Base-by-base conservation (phyloP, 2,113 vertebrate genomes). In the Butorides virescens region DNA sequence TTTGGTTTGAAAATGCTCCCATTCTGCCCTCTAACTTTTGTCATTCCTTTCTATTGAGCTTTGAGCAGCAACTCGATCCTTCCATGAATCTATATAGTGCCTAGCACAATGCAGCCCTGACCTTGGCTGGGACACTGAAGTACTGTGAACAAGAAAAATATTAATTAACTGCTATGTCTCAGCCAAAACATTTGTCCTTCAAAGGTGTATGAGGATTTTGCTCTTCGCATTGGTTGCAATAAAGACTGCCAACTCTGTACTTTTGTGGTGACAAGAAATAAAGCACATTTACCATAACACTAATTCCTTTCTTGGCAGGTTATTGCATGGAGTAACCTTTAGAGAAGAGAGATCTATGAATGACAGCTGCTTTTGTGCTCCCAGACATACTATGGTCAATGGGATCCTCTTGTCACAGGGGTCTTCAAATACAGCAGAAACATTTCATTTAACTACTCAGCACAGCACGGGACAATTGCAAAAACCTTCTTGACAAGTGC, bases 121-220 rank as follows among this genome's bases (percentile, higher is more conserved):
- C 95, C 95, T 97, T 94, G 79, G 11, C 0, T 82, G 76, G 79
- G 88, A 91, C 88, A 92, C 73, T 87, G 88, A 65, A 92, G 92
- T 84, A 47, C 58, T 55, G 58, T 73, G 77, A 95, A 94, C 44
- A 82, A 76, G 61, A 82, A 86, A 93, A 93, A 75, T 93, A 86
- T 84, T 95, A 94, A 96, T 95, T 93, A 96, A 88, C 79, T 93
- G 39, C 58, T 59, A 46, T 16, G 49, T 76, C 56, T 47, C 74
- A 81, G 92, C 42, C 92, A 91, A 94, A 79, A 67, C 26, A 72
- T 80, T 90, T 95, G 70, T 46, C 91, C 92, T 96, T 96, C 84
- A 92, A 56, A 83, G 52, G 37, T 75, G 36, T 26, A 46, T 30
- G 17, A 85, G 58, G 58, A 49, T 81, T 86, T 92, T 92, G 22